These are phyloP conservation scores for Drosophila simulans DNA, from an alignment of 1,140 invertebrate species.

Conservation along the genomic window DNA sequence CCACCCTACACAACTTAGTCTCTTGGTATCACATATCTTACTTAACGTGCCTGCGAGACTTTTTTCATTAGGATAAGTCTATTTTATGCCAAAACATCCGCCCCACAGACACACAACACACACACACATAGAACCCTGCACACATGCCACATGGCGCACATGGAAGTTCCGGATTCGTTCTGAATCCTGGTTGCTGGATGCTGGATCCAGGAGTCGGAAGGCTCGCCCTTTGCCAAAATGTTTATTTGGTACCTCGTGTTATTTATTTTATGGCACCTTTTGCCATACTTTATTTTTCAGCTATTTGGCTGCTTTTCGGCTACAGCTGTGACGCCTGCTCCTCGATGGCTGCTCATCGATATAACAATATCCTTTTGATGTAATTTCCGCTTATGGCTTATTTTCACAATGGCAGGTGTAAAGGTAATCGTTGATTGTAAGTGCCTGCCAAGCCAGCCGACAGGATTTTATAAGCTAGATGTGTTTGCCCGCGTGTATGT, in stretches of 20 bases:
- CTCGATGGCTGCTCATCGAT: slow-evolving; percentile 67
- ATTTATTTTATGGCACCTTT: slow-evolving; percentile 83
- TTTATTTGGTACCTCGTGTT: slow-evolving; percentile 81
- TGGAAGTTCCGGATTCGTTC: slow-evolving; percentile 36
- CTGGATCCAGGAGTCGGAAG: slow-evolving; percentile 1
- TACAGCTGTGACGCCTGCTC: slow-evolving; percentile 31
- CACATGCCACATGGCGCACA: slow-evolving; percentile 31
- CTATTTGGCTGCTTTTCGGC: slow-evolving; percentile 55
- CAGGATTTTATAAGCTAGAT: slow-evolving; percentile 71
- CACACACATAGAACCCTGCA: not conserved
- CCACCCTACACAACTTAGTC: slow-evolving; percentile 9
- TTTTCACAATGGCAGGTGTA: slow-evolving; percentile 83
- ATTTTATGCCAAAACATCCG: slow-evolving; percentile 77
- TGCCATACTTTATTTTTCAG: slow-evolving; percentile 79
- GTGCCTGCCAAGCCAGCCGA: slow-evolving; percentile 66
- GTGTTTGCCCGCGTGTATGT: slow-evolving; percentile 13
- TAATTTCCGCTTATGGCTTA: slow-evolving; percentile 83
- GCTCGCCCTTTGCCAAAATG: slow-evolving; percentile 68
- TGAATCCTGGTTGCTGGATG: not conserved
- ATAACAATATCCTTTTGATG: slow-evolving; percentile 83
- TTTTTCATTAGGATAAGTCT: slow-evolving; percentile 84
- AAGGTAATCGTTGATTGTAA: slow-evolving; percentile 83
- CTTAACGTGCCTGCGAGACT: slow-evolving; percentile 80
- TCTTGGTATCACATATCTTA: slow-evolving; percentile 76
- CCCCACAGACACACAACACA: slow-evolving; percentile 33